Evolutionary conservation across 1,140 invertebrate species (phyloP), one percentile per base, ranked within the genome.

Genomic region (Bombus superbus): DNA sequence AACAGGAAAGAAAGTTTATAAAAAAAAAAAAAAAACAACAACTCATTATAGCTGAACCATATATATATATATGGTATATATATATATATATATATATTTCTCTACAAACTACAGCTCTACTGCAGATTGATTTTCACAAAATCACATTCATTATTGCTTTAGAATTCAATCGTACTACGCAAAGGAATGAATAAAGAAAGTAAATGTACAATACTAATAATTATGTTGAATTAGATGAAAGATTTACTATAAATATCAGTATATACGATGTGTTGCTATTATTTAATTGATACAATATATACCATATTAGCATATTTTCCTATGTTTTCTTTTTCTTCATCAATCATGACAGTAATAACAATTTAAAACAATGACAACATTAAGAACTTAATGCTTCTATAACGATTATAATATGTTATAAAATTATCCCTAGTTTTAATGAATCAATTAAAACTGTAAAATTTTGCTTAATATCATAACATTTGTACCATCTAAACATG

Each of bases 311-410:
- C 15, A 25, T 22, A 82, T 64, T 64, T 64, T 11, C 47, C 40
- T 82, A 62, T 22, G n/a, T 44, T 64, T 15, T 32, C 25, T 3
- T 81, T 35, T 81, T 44, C 4, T 32, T 73, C 57, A 15, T 59
- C n/a, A 59, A 59, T 81, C 8, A 35, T 81, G 22, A 28, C 35
- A 42, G 59, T 59, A 73, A 81, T 28, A 81, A 81, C 13, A 73
- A 64, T 9, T 76, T 38, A 9, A 42, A 35, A 15, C 8, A 62
- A 32, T 38, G 15, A n/a, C 38, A 76, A 83, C 18, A 15, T 32
- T 25, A 53, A 76, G 57, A 75, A 53, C 11, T 83, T 76, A 66
- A 13, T 53, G 44, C 2, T 42, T 69, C 44, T 38, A 62, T 59
- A 69, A 38, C 8, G 15, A 83, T 76, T 4, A n/a, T n/a, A 53